phyloP scores from a whole-genome alignment of 2,888 invertebrate genomes.

The Phortica okadai region DNA sequence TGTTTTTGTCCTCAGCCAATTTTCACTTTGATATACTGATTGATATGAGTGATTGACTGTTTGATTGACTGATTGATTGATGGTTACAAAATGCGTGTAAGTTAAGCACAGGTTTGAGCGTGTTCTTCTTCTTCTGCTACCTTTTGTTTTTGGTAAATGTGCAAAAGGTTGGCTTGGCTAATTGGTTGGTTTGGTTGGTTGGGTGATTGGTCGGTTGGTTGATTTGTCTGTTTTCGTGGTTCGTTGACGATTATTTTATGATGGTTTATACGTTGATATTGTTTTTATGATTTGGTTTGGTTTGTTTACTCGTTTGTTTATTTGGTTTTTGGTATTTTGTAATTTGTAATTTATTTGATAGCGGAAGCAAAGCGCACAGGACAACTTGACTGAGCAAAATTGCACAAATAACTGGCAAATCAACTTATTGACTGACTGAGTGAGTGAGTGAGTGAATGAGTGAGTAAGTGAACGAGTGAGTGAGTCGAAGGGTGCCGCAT shows the following conservation, averaged over 20 bases:
- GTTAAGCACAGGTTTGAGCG: slow-evolving; percentile 40
- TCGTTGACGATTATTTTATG: not conserved
- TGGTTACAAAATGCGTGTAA: not conserved
- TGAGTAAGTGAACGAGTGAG: slow-evolving; percentile 6
- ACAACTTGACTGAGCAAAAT: slow-evolving; percentile 68
- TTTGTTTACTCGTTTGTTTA: slow-evolving; percentile 10
- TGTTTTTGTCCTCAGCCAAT: slow-evolving; percentile 6
- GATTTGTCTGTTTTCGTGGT: slow-evolving; percentile 32
- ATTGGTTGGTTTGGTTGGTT: slow-evolving; percentile 41
- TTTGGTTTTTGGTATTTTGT: not conserved
- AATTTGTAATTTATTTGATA: slow-evolving; percentile 1
- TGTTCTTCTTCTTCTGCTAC: not conserved
- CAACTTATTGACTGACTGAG: not conserved
- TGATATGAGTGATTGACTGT: slow-evolving; percentile 4
- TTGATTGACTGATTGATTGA: not conserved
- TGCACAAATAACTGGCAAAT: slow-evolving; percentile 67
- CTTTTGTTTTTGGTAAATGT: not conserved
- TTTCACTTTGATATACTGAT: not conserved
- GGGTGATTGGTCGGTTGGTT: slow-evolving; percentile 44
- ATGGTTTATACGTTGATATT: not conserved
- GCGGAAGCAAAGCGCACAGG: slow-evolving; percentile 51
- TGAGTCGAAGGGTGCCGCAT: slow-evolving; percentile 23
- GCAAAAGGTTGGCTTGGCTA: slow-evolving; percentile 7
- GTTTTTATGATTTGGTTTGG: not conserved
- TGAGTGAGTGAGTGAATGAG: not conserved